A percentile compares a stretch with the other conserved stretches of the same genome.
phyloP scores from a whole-genome alignment of 2,797 vertebrate genomes.

The Lemur catta region DNA sequence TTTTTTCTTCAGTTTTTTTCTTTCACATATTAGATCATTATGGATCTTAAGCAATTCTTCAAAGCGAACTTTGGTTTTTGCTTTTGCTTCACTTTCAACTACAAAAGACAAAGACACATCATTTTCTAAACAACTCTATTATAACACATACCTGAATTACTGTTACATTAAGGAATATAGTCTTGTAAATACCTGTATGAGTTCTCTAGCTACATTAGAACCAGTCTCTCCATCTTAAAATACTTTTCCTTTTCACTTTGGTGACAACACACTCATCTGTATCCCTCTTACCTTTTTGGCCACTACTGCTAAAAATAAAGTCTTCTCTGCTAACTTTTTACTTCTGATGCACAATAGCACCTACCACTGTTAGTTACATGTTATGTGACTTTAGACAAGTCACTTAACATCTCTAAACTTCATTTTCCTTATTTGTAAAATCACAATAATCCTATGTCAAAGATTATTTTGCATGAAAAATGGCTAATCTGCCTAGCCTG shows the following conservation, averaged over 20 bases:
- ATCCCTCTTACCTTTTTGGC: neutral
- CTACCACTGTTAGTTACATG: neutral
- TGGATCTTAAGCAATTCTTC: constrained; percentile 92
- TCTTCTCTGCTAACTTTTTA: constrained; percentile 8
- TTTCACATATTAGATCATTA: constrained; percentile 81
- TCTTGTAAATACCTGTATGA: neutral
- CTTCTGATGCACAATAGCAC: neutral
- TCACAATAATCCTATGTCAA: neutral
- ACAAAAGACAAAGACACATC: constrained; percentile 61
- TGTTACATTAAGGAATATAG: neutral
- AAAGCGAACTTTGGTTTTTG: constrained; percentile 92
- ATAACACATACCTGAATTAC: neutral
- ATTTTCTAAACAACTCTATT: constrained; percentile 22
- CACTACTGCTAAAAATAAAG: neutral
- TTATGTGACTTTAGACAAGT: neutral
- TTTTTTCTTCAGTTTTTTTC: constrained; percentile 86
- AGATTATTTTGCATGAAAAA: constrained; percentile 34
- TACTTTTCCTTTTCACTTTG: neutral
- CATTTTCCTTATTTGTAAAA: neutral
- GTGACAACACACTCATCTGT: neutral
- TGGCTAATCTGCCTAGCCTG: neutral
- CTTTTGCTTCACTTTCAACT: constrained; percentile 93
- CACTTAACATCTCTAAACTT: constrained; percentile 16
- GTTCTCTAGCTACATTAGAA: neutral
- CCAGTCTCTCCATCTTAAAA: neutral